A percentile compares a stretch with the other conserved stretches of the same genome.
These are phyloP conservation scores for Cryptotis parvus DNA, from an alignment of 2,113 vertebrate genomes.

Conservation along the genomic window DNA sequence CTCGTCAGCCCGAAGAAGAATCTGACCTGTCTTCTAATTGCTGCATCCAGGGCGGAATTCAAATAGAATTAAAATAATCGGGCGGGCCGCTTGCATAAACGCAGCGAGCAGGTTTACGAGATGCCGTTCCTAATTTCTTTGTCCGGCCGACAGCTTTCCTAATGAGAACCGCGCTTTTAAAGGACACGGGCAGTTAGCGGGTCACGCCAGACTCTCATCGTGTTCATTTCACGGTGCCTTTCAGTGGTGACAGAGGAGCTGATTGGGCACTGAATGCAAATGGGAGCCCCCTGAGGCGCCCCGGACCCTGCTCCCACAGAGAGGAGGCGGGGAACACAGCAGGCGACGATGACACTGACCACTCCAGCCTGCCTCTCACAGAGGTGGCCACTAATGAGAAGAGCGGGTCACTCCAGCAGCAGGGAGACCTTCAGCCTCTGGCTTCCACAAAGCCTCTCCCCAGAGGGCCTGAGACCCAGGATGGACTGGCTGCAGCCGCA, in stretches of 20 bases:
- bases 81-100: neutral
- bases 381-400: neutral
- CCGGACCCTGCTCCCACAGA: neutral
- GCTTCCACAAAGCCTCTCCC: neutral
- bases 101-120: neutral
- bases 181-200: neutral
- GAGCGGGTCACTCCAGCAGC: neutral
- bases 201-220: neutral
- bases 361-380: neutral
- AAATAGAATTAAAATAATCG: neutral
- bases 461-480: neutral
- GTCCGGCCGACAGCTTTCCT: no score
- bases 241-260: neutral
- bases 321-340: neutral
- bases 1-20: no score
- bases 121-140: neutral
- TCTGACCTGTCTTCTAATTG: neutral
- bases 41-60: neutral
- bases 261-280: neutral
- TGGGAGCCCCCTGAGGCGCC: neutral
- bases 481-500: no score
- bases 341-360: neutral
- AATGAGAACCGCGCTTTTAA: neutral
- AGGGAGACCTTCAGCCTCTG: neutral
- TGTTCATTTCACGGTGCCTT: slow-evolving; percentile 28